Percentiles rank a stretch among this genome's conserved stretches.
These are phyloP conservation scores for Sesia bembeciformis DNA, from an alignment of 2,888 invertebrate species.

Conservation along the genomic window DNA sequence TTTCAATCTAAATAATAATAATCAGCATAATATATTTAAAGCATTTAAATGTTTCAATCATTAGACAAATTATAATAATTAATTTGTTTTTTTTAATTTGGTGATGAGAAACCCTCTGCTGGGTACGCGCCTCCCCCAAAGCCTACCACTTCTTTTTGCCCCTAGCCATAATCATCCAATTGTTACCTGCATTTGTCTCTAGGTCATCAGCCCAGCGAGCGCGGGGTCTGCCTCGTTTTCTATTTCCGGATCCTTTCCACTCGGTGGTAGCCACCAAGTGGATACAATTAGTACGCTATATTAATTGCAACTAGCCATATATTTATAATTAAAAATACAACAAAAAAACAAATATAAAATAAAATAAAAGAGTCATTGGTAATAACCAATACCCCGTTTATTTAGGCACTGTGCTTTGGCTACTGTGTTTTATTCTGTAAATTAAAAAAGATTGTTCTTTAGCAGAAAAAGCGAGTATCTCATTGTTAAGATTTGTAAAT, in stretches of 20 bases:
- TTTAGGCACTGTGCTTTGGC: constrained; percentile 11
- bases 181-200: too few species aligned
- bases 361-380: constrained; percentile 38
- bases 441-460: too few species aligned
- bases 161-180: too few species aligned
- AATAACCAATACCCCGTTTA: constrained; percentile 47
- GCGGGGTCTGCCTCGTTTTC: too few species aligned
- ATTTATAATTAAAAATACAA: constrained; percentile 3
- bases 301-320: constrained; percentile 6
- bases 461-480: too few species aligned
- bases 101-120: too few species aligned
- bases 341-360: constrained; percentile 4
- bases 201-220: too few species aligned
- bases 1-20: neutral
- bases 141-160: too few species aligned
- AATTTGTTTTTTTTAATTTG: too few species aligned
- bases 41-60: neutral
- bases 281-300: constrained; percentile 2
- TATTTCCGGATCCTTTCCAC: too few species aligned
- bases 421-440: constrained; percentile 2
- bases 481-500: too few species aligned
- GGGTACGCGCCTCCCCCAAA: too few species aligned
- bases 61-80: neutral
- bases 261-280: neutral
- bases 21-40: neutral